phyloP scores from a whole-genome alignment of 2,888 invertebrate species.

The Mamestra brassicae region DNA sequence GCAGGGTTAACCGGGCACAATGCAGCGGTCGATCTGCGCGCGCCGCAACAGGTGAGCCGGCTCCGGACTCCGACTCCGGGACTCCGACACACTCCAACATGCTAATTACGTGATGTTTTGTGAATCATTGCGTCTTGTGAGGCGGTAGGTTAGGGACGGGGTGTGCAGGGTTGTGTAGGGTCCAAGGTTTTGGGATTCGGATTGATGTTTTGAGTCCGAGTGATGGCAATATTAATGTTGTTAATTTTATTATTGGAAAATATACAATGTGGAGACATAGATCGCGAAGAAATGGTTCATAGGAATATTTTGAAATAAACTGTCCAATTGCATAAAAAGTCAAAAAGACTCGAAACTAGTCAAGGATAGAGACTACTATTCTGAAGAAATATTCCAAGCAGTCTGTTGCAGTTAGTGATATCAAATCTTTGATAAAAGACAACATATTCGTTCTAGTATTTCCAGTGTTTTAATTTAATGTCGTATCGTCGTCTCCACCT shows the following conservation, averaged over 20 bases:
- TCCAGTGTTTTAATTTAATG: no score
- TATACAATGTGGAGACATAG: no score
- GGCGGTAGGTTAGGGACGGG: neutral
- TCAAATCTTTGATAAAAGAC: no score
- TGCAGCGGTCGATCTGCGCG: conserved; percentile 88
- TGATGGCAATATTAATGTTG: neutral
- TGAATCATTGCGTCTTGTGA: conserved; percentile 32
- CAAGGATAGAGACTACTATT: no score
- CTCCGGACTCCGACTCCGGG: conserved; percentile 45
- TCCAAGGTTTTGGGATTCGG: neutral
- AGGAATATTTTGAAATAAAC: no score
- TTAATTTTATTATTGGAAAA: neutral
- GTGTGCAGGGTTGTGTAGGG: neutral
- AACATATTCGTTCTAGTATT: no score
- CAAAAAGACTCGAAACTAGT: no score
- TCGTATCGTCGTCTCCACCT: no score
- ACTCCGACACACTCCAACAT: conserved; percentile 45
- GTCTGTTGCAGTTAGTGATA: no score
- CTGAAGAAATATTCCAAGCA: no score
- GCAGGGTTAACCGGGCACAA: conserved; percentile 76
- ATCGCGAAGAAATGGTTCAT: no score
- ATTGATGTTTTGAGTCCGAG: neutral
- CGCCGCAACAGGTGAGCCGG: conserved; percentile 88
- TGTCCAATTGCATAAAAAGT: no score
- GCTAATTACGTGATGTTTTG: conserved; percentile 60